Base-by-base conservation (phyloP, 2,888 invertebrate genomes). In the Lasioglossum oenotherae region DNA sequence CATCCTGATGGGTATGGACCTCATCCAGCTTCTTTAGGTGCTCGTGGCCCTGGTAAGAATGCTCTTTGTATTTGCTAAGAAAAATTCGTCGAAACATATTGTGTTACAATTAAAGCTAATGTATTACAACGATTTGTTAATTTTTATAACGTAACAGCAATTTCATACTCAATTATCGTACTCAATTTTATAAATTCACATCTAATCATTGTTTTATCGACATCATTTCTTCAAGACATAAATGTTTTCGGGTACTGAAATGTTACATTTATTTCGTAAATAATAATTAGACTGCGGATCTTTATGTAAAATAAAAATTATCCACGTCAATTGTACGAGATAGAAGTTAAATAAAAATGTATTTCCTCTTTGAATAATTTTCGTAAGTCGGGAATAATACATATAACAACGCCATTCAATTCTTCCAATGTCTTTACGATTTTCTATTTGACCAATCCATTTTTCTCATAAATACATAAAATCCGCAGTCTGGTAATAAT, bases 1-100 rank as follows among this genome's bases (percentile, higher is more conserved):
- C 95, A 95, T 60, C 95, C 95, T 3, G 95, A 95, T 38, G 93
- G 93, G 14, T 95, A 95, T 84, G 95, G 94, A 46, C 94, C 95
- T 3, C 92, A 95, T 74, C 92, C 94, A 53, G 92, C 92, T n/a
- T 94, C 92, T 31, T 90, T 92, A 82, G 95, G 95, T 85, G 92
- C 93, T 27, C 91, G 94, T 67, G 94, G 94, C 74, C 94, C 94
- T 72, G 94, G 95, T 95, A 88, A 92, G 91, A 85, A 71, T 19
- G 73, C 4, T 53, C 49, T 76, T 57, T 19, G 16, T 71, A 41
- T 38, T 71, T 10, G n/a, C 27, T 60, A 60, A 27, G 1, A 10
- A 67, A 31, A 67, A 12, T 44, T 44, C 44, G 44, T 44, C 44
- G 14, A 44, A 44, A 19, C 35, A 67, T 19, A 16, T 31, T 35